Percentiles rank a stretch among this genome's conserved stretches.
Conservation (phyloP, 1,140 invertebrate genomes). For the Mizuhopecten yessoensis region DNA sequence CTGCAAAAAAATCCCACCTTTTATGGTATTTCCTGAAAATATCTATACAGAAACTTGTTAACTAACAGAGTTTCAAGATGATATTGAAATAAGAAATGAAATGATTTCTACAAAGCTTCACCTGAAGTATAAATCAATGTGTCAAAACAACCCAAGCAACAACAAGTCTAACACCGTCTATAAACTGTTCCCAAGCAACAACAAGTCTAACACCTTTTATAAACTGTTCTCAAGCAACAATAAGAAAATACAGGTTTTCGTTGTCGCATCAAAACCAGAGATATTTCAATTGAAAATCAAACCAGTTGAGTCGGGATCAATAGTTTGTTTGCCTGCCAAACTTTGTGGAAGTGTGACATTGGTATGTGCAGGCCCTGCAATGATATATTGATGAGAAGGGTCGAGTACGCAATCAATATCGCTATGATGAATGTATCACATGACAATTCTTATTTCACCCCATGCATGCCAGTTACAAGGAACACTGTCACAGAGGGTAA, state of each 20-base stretch:
- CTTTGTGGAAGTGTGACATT: slow-evolving; percentile 37
- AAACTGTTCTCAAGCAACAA: background rate
- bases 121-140: background rate
- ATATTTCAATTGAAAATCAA: slow-evolving; percentile 40
- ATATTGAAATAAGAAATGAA: too few relatives aligned
- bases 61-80: too few relatives aligned
- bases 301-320: slow-evolving; percentile 3
- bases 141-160: background rate
- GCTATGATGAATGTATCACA: slow-evolving; percentile 38
- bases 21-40: too few relatives aligned
- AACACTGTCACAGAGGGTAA: background rate
- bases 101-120: too few relatives aligned
- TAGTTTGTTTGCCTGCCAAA: slow-evolving; percentile 38
- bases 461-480: background rate
- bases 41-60: too few relatives aligned
- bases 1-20: too few relatives aligned
- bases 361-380: slow-evolving; percentile 28
- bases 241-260: background rate
- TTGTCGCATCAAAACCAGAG: slow-evolving; percentile 4
- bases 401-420: slow-evolving; percentile 21
- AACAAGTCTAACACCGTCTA: too few relatives aligned
- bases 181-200: background rate
- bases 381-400: slow-evolving; percentile 37
- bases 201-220: too few relatives aligned
- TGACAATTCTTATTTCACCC: slow-evolving; percentile 33